Conservation (phyloP, 2,888 invertebrate species). For the Chorisops tibialis region DNA sequence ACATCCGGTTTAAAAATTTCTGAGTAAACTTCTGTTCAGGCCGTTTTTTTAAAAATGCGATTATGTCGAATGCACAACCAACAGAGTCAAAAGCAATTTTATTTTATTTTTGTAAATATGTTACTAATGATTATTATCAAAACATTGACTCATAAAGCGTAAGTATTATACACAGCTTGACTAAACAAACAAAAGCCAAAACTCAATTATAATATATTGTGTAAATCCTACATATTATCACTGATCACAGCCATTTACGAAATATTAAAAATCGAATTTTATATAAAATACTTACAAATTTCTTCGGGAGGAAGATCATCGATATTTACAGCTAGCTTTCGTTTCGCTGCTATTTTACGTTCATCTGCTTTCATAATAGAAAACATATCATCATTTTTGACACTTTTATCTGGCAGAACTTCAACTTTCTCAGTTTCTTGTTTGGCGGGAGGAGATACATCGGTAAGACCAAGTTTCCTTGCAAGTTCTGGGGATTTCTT, state of each 20-base stretch:
- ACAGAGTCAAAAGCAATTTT: too few relatives aligned
- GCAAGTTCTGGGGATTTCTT: conserved; percentile 61
- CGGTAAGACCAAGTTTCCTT: conserved; percentile 57
- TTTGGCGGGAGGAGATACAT: conserved; percentile 33
- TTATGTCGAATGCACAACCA: too few relatives aligned
- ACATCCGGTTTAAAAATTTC: too few relatives aligned
- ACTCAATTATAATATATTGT: too few relatives aligned
- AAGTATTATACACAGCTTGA: too few relatives aligned
- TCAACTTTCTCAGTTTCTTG: neutral
- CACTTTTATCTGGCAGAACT: conserved; percentile 8
- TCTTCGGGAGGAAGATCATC: conserved; percentile 49
- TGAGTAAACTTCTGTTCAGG: too few relatives aligned
- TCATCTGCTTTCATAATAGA: conserved; percentile 58
- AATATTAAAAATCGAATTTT: conserved; percentile 1
- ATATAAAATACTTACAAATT: conserved; percentile 46
- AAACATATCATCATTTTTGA: conserved; percentile 43
- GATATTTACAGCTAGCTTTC: conserved; percentile 47
- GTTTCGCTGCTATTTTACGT: conserved; percentile 49
- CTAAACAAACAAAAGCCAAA: too few relatives aligned
- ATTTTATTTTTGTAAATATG: too few relatives aligned
- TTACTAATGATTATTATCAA: too few relatives aligned
- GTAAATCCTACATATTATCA: too few relatives aligned
- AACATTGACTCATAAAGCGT: too few relatives aligned
- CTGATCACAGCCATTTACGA: neutral
- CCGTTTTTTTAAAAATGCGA: too few relatives aligned